A percentile compares a stretch with the other conserved stretches of the same genome.
These are phyloP conservation scores for Spermophilus dauricus DNA, from an alignment of 2,113 vertebrate genomes.

Conservation along the genomic window DNA sequence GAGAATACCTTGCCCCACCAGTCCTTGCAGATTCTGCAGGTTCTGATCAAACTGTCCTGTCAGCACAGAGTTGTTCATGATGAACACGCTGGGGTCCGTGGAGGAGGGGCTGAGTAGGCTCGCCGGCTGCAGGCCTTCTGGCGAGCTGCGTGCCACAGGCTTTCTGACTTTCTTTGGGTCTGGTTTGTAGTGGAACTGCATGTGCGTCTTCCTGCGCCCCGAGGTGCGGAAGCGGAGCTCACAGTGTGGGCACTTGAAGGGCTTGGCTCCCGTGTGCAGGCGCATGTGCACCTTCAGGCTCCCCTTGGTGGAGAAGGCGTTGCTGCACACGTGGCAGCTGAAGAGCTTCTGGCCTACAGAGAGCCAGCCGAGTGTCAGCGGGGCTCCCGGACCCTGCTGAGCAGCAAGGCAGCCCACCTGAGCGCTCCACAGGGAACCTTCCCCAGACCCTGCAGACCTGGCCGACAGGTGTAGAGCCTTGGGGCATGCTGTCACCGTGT, in stretches of 20 bases:
- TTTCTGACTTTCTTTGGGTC: slow-evolving; percentile 93
- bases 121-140: slow-evolving; percentile 91
- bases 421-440: neutral
- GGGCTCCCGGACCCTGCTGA: too few relatives aligned
- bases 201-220: slow-evolving; percentile 98
- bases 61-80: slow-evolving; percentile 95
- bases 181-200: slow-evolving; percentile 95
- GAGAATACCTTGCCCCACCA: slow-evolving; percentile 96
- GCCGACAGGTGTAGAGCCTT: too few relatives aligned
- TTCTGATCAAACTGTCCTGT: slow-evolving; percentile 95
- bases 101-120: slow-evolving; percentile 90
- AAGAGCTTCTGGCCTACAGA: slow-evolving; percentile 97
- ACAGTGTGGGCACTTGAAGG: slow-evolving; percentile 98
- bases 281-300: slow-evolving; percentile 99
- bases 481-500: too few relatives aligned
- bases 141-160: slow-evolving; percentile 74
- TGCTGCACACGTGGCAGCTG: slow-evolving; percentile 98
- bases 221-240: slow-evolving; percentile 98
- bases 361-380: neutral
- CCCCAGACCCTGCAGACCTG: neutral
- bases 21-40: slow-evolving; percentile 92
- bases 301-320: slow-evolving; percentile 98
- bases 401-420: too few relatives aligned
- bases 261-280: slow-evolving; percentile 98
- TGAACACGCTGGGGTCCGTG: slow-evolving; percentile 94